Evolutionary conservation across 37 sponge, comb jelly and placozoan genomes (phyloP).

Genomic region (Tethya wilhelma): DNA sequence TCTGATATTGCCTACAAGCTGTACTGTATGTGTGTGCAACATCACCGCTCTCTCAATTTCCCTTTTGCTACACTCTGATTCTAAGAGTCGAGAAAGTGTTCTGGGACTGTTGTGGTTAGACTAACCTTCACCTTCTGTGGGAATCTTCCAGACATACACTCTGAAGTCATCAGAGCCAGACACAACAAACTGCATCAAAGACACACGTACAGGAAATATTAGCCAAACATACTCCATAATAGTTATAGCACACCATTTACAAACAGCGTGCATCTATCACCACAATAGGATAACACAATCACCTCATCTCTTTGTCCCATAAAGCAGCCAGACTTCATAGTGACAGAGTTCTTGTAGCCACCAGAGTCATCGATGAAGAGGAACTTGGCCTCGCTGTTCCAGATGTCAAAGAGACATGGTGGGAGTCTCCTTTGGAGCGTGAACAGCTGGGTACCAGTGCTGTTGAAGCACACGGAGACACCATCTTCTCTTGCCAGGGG

Average conservation of each 20-base stretch:
- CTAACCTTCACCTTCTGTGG: constrained; percentile 1
- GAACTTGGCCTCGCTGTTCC: constrained; percentile 2
- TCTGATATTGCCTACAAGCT: too few species aligned
- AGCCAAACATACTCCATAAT: too few species aligned
- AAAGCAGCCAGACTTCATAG: constrained; percentile 83
- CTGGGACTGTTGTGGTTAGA: too few species aligned
- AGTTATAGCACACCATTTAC: too few species aligned
- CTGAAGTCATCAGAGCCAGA: constrained; percentile 85
- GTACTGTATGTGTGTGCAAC: too few species aligned
- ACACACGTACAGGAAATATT: too few species aligned
- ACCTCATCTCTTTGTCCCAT: constrained; percentile 76
- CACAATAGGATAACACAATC: background rate
- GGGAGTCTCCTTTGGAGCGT: constrained; percentile 28
- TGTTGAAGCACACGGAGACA: constrained; percentile 51
- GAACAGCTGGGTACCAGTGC: constrained; percentile 43
- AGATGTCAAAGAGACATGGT: constrained; percentile 41
- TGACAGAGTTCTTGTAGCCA: constrained; percentile 54
- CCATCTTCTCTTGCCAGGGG: constrained; percentile 11
- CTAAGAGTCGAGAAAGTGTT: too few species aligned
- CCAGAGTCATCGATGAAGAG: constrained; percentile 35
- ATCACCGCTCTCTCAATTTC: too few species aligned
- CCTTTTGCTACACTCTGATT: too few species aligned
- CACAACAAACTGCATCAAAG: constrained; percentile 57
- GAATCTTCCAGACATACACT: constrained; percentile 76
- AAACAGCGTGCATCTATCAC: too few species aligned